These are phyloP conservation scores for Cheilosia grossa DNA, from an alignment of 2,888 invertebrate genomes.

Conservation along the genomic window DNA sequence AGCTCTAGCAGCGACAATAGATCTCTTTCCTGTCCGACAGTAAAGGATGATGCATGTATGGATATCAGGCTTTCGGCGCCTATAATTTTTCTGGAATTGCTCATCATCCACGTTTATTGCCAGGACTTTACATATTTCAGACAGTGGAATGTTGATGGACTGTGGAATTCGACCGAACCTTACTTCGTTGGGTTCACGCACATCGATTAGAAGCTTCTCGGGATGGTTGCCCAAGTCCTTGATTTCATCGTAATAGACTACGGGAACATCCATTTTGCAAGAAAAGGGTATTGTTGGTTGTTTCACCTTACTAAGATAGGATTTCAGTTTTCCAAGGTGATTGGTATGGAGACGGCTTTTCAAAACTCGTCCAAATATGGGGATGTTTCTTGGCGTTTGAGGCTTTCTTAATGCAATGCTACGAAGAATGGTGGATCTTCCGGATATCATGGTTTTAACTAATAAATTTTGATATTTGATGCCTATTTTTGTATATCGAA, in stretches of 20 bases:
- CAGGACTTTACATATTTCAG: constrained; percentile 76
- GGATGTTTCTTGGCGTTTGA: background rate
- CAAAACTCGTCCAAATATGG: background rate
- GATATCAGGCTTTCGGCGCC: constrained; percentile 85
- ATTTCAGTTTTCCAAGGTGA: background rate
- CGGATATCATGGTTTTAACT: background rate
- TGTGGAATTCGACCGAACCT: constrained; percentile 88
- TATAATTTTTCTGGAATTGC: constrained; percentile 85
- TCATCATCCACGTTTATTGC: constrained; percentile 76
- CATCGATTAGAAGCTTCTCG: constrained; percentile 88
- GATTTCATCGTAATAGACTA: constrained; percentile 81
- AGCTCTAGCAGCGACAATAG: constrained; percentile 86
- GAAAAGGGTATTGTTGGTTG: background rate
- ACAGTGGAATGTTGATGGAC: constrained; percentile 90
- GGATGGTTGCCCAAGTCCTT: constrained; percentile 83
- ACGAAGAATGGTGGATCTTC: background rate
- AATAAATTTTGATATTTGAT: background rate
- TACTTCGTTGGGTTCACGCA: constrained; percentile 89
- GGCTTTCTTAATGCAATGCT: background rate
- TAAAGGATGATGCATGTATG: constrained; percentile 87
- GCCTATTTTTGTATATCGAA: too few relatives aligned
- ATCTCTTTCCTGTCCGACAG: constrained; percentile 87
- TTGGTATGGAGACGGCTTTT: background rate
- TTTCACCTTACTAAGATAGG: background rate
- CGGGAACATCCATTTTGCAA: constrained; percentile 33